Conservation (phyloP, 2,113 vertebrate species). For the Caretta caretta region DNA sequence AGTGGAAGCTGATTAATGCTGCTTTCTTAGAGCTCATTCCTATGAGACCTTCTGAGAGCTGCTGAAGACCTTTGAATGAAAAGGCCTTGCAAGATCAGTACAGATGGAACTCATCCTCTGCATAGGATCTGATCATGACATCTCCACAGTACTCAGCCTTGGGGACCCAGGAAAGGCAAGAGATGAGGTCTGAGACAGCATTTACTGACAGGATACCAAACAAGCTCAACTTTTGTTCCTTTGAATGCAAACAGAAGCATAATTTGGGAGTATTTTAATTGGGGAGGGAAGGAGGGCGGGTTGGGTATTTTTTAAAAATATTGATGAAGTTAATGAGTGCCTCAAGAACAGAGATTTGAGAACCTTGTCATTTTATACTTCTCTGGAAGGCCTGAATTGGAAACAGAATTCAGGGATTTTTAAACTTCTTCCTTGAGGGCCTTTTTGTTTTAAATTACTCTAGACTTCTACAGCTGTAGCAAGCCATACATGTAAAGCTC, state of each 20-base stretch:
- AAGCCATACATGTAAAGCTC: slow-evolving; percentile 17
- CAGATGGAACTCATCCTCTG: fast-evolving
- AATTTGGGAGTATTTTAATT: not conserved
- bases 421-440: not conserved
- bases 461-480: slow-evolving; percentile 5
- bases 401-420: not conserved
- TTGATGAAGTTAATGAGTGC: not conserved
- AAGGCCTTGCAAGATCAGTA: not conserved
- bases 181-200: not conserved
- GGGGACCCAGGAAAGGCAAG: too few species aligned
- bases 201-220: not conserved
- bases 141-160: not conserved
- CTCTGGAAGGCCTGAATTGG: slow-evolving; percentile 16
- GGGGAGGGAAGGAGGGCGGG: not conserved
- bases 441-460: slow-evolving; percentile 6
- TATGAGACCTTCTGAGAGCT: not conserved
- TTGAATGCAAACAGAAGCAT: fast-evolving
- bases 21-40: not conserved
- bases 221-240: not conserved
- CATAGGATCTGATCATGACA: fast-evolving
- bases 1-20: not conserved
- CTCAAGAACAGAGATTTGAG: not conserved
- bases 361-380: not conserved
- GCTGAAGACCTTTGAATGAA: not conserved
- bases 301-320: not conserved